phyloP scores from a whole-genome alignment of 2,888 invertebrate genomes.

The Plemyria rubiginata region DNA sequence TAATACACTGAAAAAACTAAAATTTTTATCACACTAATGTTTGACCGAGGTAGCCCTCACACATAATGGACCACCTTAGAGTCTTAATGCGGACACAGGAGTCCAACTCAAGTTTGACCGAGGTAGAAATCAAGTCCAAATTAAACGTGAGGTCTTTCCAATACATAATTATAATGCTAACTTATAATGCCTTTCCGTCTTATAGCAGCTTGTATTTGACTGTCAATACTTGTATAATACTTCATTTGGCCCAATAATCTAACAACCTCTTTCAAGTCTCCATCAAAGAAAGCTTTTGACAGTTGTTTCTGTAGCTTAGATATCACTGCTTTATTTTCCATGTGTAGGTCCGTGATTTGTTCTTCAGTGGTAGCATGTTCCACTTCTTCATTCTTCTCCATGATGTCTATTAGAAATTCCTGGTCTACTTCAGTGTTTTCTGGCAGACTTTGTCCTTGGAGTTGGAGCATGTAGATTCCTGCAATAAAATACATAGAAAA shows the following conservation, averaged over 20 bases:
- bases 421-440: constrained; percentile 88
- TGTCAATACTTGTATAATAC: constrained; percentile 92
- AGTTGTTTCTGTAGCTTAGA: constrained; percentile 83
- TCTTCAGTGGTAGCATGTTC: constrained; percentile 86
- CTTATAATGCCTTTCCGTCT: constrained; percentile 84
- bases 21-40: too few species aligned
- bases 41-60: too few species aligned
- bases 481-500: constrained; percentile 23
- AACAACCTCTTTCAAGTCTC: constrained; percentile 87
- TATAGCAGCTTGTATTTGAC: constrained; percentile 88
- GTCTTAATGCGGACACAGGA: too few species aligned
- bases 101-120: too few species aligned
- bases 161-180: constrained; percentile 36
- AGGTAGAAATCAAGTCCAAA: neutral
- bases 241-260: constrained; percentile 90
- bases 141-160: too few species aligned
- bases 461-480: constrained; percentile 91
- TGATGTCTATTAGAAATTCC: constrained; percentile 91
- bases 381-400: constrained; percentile 95
- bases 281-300: constrained; percentile 86
- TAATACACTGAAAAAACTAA: too few species aligned
- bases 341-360: constrained; percentile 84
- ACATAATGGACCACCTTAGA: too few species aligned
- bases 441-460: constrained; percentile 87
- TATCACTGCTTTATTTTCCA: constrained; percentile 84